Evolutionary conservation across 1,140 invertebrate genomes (phyloP).

Genomic region (Drosophila sechellia): DNA sequence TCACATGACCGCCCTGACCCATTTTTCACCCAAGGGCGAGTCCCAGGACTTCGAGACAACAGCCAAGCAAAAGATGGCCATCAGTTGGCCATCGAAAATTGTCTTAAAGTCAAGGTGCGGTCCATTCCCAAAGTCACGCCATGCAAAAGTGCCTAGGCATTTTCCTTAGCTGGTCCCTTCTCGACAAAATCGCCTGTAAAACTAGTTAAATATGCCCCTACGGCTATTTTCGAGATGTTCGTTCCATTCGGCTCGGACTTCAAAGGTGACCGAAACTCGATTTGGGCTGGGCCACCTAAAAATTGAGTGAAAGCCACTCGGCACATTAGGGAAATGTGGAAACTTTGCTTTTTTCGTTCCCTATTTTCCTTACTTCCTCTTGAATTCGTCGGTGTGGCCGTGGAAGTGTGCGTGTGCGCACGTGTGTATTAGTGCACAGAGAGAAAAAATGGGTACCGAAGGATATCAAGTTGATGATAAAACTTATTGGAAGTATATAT

Average conservation of each 20-base stretch:
- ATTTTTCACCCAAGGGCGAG: constrained; percentile 28
- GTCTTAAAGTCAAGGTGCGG: constrained; percentile 70
- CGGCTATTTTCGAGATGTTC: constrained; percentile 67
- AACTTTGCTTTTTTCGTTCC: constrained; percentile 54
- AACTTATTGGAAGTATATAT: not conserved
- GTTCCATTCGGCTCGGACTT: constrained; percentile 22
- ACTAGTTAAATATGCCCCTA: constrained; percentile 80
- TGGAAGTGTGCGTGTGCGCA: constrained; percentile 17
- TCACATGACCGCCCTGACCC: constrained; percentile 27
- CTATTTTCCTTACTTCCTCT: constrained; percentile 23
- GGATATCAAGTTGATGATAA: not conserved
- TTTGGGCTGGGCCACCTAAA: constrained; percentile 39
- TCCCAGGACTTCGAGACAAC: constrained; percentile 16
- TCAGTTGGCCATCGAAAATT: constrained; percentile 36
- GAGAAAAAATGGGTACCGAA: not conserved
- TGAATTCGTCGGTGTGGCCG: not conserved
- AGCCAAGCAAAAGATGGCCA: constrained; percentile 5
- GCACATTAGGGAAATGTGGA: constrained; percentile 57
- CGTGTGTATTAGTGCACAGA: constrained; percentile 39
- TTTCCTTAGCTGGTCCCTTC: constrained; percentile 18
- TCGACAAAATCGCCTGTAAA: constrained; percentile 62
- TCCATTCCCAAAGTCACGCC: constrained; percentile 41
- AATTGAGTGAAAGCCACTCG: constrained; percentile 61
- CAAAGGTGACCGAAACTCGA: constrained; percentile 40
- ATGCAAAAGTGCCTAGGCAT: constrained; percentile 32